phyloP scores from a whole-genome alignment of 2,113 vertebrate species.

The Meriones unguiculatus region DNA sequence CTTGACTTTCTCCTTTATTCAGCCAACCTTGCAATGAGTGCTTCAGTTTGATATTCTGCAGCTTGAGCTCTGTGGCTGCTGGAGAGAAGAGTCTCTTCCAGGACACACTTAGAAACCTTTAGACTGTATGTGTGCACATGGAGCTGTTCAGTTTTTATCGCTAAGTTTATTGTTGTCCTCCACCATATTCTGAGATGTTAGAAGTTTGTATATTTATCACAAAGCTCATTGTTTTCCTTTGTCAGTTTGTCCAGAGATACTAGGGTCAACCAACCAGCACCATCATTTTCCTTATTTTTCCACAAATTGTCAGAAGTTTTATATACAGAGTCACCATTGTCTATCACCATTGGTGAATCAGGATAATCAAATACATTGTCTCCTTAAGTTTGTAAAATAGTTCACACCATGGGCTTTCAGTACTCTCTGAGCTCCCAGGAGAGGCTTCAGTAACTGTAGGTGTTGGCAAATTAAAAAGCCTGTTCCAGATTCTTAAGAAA shows the following conservation, averaged over 20 bases:
- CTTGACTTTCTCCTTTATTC: not conserved
- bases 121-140: not conserved
- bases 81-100: not conserved
- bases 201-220: not conserved
- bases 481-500: not conserved
- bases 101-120: not conserved
- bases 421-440: not conserved
- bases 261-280: not conserved
- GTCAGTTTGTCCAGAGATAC: not conserved
- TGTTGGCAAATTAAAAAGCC: not conserved
- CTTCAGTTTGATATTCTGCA: not conserved
- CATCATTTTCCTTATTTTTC: not conserved
- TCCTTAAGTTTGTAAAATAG: not conserved
- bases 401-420: not conserved
- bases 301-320: not conserved
- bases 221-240: not conserved
- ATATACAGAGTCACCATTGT: not conserved
- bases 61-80: not conserved
- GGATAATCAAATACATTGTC: not conserved
- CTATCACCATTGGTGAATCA: not conserved
- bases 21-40: not conserved
- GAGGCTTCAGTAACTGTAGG: not conserved
- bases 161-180: not conserved
- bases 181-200: not conserved
- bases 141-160: not conserved